Evolutionary conservation across 2,888 invertebrate species (phyloP), one percentile per base, ranked within the genome.

Genomic region (Apotomis betuletana): DNA sequence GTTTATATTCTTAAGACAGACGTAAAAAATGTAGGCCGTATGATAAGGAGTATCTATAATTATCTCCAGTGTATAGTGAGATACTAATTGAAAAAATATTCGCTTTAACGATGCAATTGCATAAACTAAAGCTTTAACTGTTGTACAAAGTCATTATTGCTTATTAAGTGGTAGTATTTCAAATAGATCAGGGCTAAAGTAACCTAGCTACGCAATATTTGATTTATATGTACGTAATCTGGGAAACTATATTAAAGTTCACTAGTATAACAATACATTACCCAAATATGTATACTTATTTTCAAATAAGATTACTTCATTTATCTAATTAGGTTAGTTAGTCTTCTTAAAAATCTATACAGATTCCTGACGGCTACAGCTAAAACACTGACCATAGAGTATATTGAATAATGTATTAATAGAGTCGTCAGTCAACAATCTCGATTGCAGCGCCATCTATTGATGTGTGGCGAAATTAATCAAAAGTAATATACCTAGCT

Each of bases 121-220:
- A 6, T 44, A 44, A 44, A 44, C 5, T 44, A 44, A 0, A 44
- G 6, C 44, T 6, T 5, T 8, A 8, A 44, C 44, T 6, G 44
- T 8, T 27, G 27, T 27, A 27, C 27, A 27, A 27, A 27, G 27
- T 27, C 27, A 27, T 41, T 4, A 41, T 41, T 41, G 49, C 49
- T 49, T 80, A 27, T 79, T 77, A 61, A 80, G 75, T 81, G 81
- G 12, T 49, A 9, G 5, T 77, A 77, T 80, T 75, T 76, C 69
- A 74, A 75, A 13, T 63, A 68, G 52, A 68, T n/a, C 68, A 63
- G 62, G 67, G 62, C 61, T 49, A 41, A 63, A 69, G 60, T 70
- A 68, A 72, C 72, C 62, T 63, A 67, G 63, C 62, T n/a, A 58
- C 57, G 13, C 44, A 52, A 41, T 59, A 51, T 61, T 52, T 58